These are phyloP conservation scores for Vidua chalybeata DNA, from an alignment of 2,113 vertebrate species.

Conservation along the genomic window DNA sequence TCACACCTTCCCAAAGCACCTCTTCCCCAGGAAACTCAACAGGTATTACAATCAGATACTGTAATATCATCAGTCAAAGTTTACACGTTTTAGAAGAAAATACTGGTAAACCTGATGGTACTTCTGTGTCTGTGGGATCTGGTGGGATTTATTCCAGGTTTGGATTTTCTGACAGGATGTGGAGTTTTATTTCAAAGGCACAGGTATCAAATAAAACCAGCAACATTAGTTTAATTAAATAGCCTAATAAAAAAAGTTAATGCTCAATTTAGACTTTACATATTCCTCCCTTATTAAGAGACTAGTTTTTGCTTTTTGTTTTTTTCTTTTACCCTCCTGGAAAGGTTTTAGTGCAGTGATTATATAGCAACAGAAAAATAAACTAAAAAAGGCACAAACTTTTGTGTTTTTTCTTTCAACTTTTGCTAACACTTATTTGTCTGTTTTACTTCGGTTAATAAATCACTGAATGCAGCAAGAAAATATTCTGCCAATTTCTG, in stretches of 20 bases:
- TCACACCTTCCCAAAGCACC: neutral
- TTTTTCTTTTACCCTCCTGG: neutral
- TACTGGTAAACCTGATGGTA: conserved; percentile 10
- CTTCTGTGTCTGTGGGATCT: conserved; percentile 25
- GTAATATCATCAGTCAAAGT: neutral
- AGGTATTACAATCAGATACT: neutral
- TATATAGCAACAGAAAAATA: conserved; percentile 63
- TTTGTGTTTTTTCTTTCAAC: conserved; percentile 57
- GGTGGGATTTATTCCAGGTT: conserved; percentile 36
- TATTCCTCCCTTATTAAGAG: conserved; percentile 27
- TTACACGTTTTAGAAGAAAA: neutral
- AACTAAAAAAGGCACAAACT: conserved; percentile 79
- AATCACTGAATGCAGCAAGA: conserved; percentile 81
- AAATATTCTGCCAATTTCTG: conserved; percentile 84
- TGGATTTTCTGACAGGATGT: conserved; percentile 42
- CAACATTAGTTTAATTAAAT: conserved; percentile 20
- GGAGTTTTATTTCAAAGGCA: conserved; percentile 59
- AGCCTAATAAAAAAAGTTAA: conserved; percentile 39
- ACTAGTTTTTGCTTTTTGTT: neutral
- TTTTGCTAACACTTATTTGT: conserved; percentile 77
- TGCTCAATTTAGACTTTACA: neutral
- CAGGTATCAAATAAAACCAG: conserved; percentile 57
- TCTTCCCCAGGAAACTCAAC: neutral
- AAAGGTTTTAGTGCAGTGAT: conserved; percentile 66
- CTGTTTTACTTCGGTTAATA: conserved; percentile 78